Base-by-base conservation (phyloP, 2,113 vertebrate species). In the Muntiacus muntjak region DNA sequence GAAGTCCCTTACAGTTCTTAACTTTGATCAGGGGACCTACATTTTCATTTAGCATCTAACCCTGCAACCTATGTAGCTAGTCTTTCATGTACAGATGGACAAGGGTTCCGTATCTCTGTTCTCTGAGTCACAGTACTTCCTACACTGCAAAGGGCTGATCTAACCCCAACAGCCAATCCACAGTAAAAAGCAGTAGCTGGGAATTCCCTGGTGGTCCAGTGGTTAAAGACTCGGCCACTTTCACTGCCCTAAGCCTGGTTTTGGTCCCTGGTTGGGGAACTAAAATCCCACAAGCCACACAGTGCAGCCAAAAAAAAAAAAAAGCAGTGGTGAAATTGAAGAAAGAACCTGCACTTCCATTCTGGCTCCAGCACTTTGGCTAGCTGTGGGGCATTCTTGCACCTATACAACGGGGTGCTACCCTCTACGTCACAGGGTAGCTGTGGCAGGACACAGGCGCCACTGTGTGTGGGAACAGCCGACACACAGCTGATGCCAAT, bases 31-130 rank as follows among this genome's bases (percentile, higher is more conserved):
- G 54, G 23, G 2, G 54, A 52, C 7, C 26, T 95, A 6, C 55
- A 71, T 60, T 90, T 91, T 81, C 67, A 85, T 52, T 87, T 79
- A 95, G 86, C 6, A 40, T 50, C 26, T 58, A n/a, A 83, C n/a
- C 57, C 89, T 13, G 7, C 21, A 71, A 55, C 62, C 74, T 76
- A 62, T 2, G 0, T 1, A 55, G 62, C 26, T 30, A 36, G 26
- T 52, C 71, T 43, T 54, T 0, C 7, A 30, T 0, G 2, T 71
- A 16, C 0, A 0, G 57, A 78, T 26, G 9, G 30, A 91, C 36
- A 60, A 82, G 40, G n/a, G 50, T 1, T 25, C 54, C 3, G 45
- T 23, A 64, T 28, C 52, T 30, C 45, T 57, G 10, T 58, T 90
- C 40, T 84, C 60, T 40, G 52, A 55, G n/a, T 78, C 60, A 45